phyloP scores from a whole-genome alignment of 2,797 vertebrate genomes.

The Adrianichthys oophorus region DNA sequence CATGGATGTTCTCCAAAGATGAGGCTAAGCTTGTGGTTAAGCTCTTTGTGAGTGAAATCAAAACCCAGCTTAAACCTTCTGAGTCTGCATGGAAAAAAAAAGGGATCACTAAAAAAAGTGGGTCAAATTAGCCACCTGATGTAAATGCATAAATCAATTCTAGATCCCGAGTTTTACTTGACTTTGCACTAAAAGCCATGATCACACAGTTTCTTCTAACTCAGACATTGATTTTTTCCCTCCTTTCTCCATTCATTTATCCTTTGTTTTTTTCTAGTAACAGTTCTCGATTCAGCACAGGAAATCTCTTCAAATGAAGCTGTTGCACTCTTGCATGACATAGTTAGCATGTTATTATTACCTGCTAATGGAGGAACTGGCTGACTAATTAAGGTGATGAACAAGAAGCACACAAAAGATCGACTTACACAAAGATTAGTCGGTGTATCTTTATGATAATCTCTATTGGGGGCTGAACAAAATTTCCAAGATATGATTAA shows the following conservation, averaged over 20 bases:
- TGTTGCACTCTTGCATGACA: conserved; percentile 13
- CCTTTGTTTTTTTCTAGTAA: conserved; percentile 5
- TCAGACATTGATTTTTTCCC: background rate
- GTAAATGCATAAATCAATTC: conserved; percentile 10
- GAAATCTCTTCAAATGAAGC: conserved; percentile 5
- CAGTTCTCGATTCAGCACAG: conserved; percentile 14
- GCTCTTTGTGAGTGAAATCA: conserved; percentile 65
- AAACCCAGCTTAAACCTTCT: conserved; percentile 59
- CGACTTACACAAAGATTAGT: background rate
- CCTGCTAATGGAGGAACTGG: conserved; percentile 10
- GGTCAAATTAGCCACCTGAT: conserved; percentile 30
- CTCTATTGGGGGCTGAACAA: too few relatives aligned
- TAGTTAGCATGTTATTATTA: conserved; percentile 19
- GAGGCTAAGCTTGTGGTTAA: conserved; percentile 72
- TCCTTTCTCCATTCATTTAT: conserved; percentile 9
- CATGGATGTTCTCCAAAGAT: conserved; percentile 62
- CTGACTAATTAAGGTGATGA: conserved; percentile 5
- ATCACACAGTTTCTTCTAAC: conserved; percentile 3
- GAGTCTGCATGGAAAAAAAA: conserved; percentile 32
- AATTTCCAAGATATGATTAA: too few relatives aligned
- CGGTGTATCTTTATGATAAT: background rate
- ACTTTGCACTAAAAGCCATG: conserved; percentile 1
- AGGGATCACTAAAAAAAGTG: conserved; percentile 25
- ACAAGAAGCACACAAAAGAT: background rate
- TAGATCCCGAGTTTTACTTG: conserved; percentile 13